Base-by-base conservation (phyloP, 1,140 invertebrate species). In the Stegodyphus mimosarum region DNA sequence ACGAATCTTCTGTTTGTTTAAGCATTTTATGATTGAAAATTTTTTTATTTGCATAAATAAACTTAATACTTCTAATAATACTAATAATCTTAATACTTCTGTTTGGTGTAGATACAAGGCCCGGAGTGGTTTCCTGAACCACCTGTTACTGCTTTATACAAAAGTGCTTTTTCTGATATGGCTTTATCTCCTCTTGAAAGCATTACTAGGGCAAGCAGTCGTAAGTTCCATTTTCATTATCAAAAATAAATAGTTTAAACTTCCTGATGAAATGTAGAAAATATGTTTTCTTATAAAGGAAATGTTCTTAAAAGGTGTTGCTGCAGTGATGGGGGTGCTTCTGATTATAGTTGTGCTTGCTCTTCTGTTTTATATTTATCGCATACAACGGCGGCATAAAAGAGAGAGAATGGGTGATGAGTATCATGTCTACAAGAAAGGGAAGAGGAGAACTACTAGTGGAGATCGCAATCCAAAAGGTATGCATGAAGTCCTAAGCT, bases 321-420 rank as follows among this genome's bases (percentile, higher is more conserved):
- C 88, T 33, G 87, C 90, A 15, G 88, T 90, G 6, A 87, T 90
- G 53, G 85, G 88, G 6, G 87, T 87, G 11, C 75, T 90, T 7
- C 89, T 90, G 75, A 87, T 89, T 49, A 63, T 89, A 5, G 83
- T 90, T 7, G 84, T 90, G 13, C 15, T 90, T 15, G 87, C 88
- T 11, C 88, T 88, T 15, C 48, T 89, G 49, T 90, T 89, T 63
- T 89, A 90, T 79, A 89, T 90, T 17, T 90, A 89, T 70, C 85
- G 89, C 9, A 89, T 88, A 5, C 88, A 91, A 74, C 81, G 87
- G 5, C 80, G 88, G 79, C 93, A 94, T 88, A 94, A 93, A 90
- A 90, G 92, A 87, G 91, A 93, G 55, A 92, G 75, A 18, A 11
- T 86, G 9, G 83, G 83, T 6, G 83, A 86, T 9, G 83, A 86